phyloP scores from a whole-genome alignment of 2,797 vertebrate species.

The Lagodon rhomboides region DNA sequence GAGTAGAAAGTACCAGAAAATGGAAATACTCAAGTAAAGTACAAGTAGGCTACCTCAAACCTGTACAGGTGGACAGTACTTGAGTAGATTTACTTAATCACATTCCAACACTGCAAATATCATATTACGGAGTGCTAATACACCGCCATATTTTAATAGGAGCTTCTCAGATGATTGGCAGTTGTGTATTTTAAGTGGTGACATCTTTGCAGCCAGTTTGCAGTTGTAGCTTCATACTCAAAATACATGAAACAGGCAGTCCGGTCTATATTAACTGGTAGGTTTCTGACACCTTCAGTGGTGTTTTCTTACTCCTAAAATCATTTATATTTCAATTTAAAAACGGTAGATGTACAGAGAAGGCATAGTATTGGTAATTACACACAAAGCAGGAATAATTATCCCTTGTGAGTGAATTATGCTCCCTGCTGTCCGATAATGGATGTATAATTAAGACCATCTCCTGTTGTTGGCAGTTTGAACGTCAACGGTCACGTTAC shows the following conservation, averaged over 20 bases:
- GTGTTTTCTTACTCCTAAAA: background rate
- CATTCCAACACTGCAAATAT: too few relatives aligned
- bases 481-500: background rate
- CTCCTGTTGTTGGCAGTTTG: background rate
- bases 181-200: background rate
- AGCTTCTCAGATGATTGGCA: background rate
- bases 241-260: too few relatives aligned
- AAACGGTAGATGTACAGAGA: background rate
- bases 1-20: too few relatives aligned
- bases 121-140: too few relatives aligned
- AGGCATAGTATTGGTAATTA: background rate
- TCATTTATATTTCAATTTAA: background rate
- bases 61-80: too few relatives aligned
- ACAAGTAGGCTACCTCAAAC: too few relatives aligned
- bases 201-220: too few relatives aligned
- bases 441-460: background rate
- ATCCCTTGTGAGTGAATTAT: too few relatives aligned
- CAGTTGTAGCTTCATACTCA: too few relatives aligned
- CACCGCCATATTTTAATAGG: background rate
- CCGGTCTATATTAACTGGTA: too few relatives aligned
- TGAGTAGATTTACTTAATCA: too few relatives aligned
- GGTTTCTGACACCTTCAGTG: background rate
- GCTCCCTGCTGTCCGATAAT: slow-evolving; percentile 1
- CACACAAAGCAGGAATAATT: background rate
- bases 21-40: too few relatives aligned